Base-by-base conservation (phyloP, 2,113 vertebrate species). In the Psilopogon haemacephalus region DNA sequence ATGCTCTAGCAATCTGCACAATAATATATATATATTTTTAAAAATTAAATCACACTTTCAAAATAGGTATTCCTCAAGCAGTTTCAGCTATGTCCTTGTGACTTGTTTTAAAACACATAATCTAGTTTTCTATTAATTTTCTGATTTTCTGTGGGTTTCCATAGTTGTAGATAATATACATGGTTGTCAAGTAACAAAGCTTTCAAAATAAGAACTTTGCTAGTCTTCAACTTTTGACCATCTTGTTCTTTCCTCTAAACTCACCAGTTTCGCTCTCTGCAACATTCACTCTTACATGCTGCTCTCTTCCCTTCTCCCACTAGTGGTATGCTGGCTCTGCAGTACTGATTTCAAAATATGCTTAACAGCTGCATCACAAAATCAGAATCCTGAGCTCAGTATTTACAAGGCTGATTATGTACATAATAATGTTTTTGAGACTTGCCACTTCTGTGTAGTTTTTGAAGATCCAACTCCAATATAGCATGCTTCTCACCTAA, bases 381-480 rank as follows among this genome's bases (percentile, higher is more conserved):
- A 37, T 13, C 87, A 77, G 24, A 75, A 42, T 23, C 37, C 77
- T 10, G 33, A 91, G 74, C n/a, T 71, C 30, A 3, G 35, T 62
- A 76, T 35, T 89, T 77, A 79, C 1, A 1, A 83, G 90, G 84
- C 82, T 79, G 69, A 81, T 84, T 71, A 73, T 30, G 77, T 81
- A 81, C 55, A 50, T 84, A 94, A 72, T 58, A 83, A 33, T 68
- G 80, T 42, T 89, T 90, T 55, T 79, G 88, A 95, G 93, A 84
- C 46, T 71, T 74, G 84, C 73, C 67, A 80, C 55, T 81, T 78
- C 76, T 26, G 95, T 91, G 55, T 56, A 59, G 93, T 74, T 94
- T 67, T 3, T 88, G 33, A 94, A 95, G 89, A 94, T 79, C 80
- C 95, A 90, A 23, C 33, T 78, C 92, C 91, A 92, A 84, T 86